A percentile compares a stretch with the other conserved stretches of the same genome.
phyloP scores from a whole-genome alignment of 2,113 vertebrate genomes.

The Dendrocopos noguchii region DNA sequence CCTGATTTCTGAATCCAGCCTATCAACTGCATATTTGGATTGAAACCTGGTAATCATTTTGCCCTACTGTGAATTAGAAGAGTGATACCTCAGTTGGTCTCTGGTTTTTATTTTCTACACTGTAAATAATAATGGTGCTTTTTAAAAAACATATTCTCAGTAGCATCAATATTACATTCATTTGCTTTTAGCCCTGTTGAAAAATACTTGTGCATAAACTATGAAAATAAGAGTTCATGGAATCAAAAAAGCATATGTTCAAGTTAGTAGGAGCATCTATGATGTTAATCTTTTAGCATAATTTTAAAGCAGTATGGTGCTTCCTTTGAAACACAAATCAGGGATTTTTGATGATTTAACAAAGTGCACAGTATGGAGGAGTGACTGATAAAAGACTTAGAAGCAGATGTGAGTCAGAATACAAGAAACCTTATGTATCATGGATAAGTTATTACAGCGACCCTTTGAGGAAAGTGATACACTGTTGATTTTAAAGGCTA shows the following conservation, averaged over 20 bases:
- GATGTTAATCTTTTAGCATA: slow-evolving; percentile 4
- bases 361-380: slow-evolving; percentile 14
- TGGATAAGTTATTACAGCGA: neutral
- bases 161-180: neutral
- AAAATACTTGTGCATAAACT: neutral
- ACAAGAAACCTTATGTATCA: slow-evolving; percentile 12
- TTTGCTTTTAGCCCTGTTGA: neutral
- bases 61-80: neutral
- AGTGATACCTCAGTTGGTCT: neutral
- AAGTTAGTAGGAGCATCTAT: neutral
- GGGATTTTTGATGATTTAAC: slow-evolving; percentile 22
- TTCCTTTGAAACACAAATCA: slow-evolving; percentile 53
- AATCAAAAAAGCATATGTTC: neutral
- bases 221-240: neutral
- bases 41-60: slow-evolving; percentile 15
- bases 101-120: neutral
- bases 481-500: slow-evolving; percentile 23
- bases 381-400: slow-evolving; percentile 26
- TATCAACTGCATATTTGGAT: neutral
- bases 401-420: slow-evolving; percentile 41
- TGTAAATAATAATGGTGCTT: neutral
- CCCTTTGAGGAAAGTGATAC: slow-evolving; percentile 5
- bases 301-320: slow-evolving; percentile 46
- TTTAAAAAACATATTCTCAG: neutral
- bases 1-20: neutral